Conservation (phyloP, 2,113 vertebrate genomes). For the Epinephelus lanceolatus region DNA sequence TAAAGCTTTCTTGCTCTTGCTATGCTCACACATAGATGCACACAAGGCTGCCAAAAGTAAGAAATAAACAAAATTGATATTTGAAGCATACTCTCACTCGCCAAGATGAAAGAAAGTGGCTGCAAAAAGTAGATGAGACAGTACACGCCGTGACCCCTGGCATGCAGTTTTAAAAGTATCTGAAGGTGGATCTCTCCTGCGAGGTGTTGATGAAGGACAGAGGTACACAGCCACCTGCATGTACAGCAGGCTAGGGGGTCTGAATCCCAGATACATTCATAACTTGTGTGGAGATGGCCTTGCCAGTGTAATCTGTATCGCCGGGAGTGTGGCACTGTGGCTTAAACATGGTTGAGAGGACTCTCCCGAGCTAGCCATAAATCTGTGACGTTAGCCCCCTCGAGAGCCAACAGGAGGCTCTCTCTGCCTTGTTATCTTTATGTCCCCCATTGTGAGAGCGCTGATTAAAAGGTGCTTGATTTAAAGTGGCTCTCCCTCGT, state of each 20-base stretch:
- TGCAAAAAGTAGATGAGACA: background rate
- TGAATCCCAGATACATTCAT: constrained; percentile 36
- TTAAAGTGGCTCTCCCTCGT: constrained; percentile 62
- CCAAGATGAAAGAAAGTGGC: background rate
- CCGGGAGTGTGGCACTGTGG: constrained; percentile 33
- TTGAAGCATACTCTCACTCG: background rate
- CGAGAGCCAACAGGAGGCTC: constrained; percentile 43
- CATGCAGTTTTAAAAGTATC: background rate
- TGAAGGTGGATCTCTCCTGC: background rate
- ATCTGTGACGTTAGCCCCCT: constrained; percentile 44
- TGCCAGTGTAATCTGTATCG: constrained; percentile 31
- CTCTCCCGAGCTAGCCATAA: constrained; percentile 47
- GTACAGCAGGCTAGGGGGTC: constrained; percentile 8
- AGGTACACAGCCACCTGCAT: background rate
- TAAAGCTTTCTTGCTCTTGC: background rate
- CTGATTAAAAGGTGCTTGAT: constrained; percentile 74
- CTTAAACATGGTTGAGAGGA: constrained; percentile 55
- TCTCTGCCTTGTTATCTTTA: constrained; percentile 67
- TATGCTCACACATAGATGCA: background rate
- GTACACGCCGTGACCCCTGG: background rate
- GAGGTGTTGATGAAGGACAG: constrained; percentile 11
- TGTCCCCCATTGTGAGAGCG: constrained; percentile 56
- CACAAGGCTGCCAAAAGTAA: background rate
- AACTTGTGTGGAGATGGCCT: constrained; percentile 23
- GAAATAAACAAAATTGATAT: background rate